Evolutionary conservation across 2,113 vertebrate genomes (phyloP).

Genomic region (Atlantisia rogersi): DNA sequence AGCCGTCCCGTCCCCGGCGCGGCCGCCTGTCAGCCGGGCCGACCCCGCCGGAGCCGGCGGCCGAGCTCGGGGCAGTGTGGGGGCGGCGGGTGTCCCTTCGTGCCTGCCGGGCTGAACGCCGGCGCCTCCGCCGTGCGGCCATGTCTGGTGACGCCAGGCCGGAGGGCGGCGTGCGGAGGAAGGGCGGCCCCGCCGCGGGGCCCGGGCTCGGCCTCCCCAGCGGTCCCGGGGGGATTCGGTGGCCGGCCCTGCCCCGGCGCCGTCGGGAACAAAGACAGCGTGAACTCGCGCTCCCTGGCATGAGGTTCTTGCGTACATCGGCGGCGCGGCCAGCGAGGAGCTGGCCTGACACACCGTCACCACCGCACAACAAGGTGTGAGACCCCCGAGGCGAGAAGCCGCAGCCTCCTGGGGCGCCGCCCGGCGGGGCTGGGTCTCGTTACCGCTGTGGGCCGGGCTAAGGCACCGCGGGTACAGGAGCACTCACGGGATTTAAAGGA

Average conservation of each 20-base stretch:
- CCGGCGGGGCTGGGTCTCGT: neutral
- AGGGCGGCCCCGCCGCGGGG: neutral
- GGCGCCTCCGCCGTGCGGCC: neutral
- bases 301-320: neutral
- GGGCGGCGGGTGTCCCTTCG: neutral
- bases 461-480: fast-evolving
- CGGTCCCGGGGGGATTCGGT: neutral
- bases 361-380: fast-evolving
- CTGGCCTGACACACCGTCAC: neutral
- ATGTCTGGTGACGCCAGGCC: neutral
- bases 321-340: fast-evolving
- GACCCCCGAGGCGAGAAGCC: neutral
- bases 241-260: neutral
- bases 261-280: fast-evolving
- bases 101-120: neutral
- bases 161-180: neutral
- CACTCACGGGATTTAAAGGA: neutral
- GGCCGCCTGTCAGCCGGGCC: too few species aligned
- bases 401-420: fast-evolving
- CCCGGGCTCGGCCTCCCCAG: neutral
- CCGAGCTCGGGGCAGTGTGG: neutral
- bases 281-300: fast-evolving
- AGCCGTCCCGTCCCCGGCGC: neutral
- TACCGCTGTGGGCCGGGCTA: fast-evolving
- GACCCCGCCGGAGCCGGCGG: neutral